Evolutionary conservation across 2,797 vertebrate species (phyloP), one percentile per base, ranked within the genome.

Genomic region (Morelia viridis): DNA sequence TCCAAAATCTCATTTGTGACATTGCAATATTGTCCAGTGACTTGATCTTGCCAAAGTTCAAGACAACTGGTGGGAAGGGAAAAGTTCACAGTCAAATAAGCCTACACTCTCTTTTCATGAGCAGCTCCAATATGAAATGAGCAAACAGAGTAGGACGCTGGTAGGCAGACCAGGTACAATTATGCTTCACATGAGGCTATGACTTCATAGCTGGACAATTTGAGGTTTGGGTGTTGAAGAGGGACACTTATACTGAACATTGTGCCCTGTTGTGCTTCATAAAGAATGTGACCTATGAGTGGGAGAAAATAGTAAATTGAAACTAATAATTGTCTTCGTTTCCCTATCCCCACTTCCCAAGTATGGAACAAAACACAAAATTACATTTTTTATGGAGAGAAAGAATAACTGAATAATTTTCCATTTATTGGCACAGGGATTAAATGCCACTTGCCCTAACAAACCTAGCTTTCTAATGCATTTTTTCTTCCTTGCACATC

Each of bases 211-310:
- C 87, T 91, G 92, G 95, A n/a, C 94, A 92, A 96, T 95, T 92
- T 94, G 71, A 96, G 41, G 94, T 94, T 95, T 96, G 92, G 85
- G 92, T 96, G 94, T 95, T 95, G 68, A 94, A 93, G 88, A 96
- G 92, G 95, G 95, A 95, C 94, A 60, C 90, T 94, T 89, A 94
- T 90, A 95, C 80, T 95, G 95, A 97, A 93, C 88, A 87, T 93
- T 91, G 13, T 91, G 56, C 31, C 94, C 92, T 62, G 71, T 94
- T 91, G 93, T 94, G 90, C 94, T 89, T 87, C 84, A 90, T 83
- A 90, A 96, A 95, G 94, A 96, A 97, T 95, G 94, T 80, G 90
- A 95, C 94, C 95, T 83, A 88, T 89, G 95, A 96, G 96, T 96
- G 94, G 96, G 96, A 96, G 96, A 95, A 94, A 94, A 94, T 50